phyloP scores from a whole-genome alignment of 2,797 vertebrate genomes.

The Fistularia commersonii region DNA sequence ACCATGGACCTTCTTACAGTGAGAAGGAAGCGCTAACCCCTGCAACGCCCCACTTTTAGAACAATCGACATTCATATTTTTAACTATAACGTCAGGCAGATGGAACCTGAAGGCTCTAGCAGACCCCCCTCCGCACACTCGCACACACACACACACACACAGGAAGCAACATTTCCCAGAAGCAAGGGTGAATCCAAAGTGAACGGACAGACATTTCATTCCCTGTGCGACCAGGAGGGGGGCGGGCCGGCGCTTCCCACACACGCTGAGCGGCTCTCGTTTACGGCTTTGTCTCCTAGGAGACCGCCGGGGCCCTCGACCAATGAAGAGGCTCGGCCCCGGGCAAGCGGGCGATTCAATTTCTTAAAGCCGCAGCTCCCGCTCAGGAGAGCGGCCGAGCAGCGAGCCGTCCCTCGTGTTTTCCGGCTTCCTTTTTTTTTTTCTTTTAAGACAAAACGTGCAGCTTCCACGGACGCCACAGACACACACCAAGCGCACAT shows the following conservation, averaged over 20 bases:
- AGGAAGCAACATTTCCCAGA: too few relatives aligned
- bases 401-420: constrained; percentile 29
- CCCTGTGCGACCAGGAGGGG: too few relatives aligned
- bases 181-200: too few relatives aligned
- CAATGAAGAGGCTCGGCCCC: constrained; percentile 66
- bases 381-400: constrained; percentile 11
- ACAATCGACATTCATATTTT: too few relatives aligned
- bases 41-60: too few relatives aligned
- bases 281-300: constrained; percentile 71
- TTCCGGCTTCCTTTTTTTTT: constrained; percentile 48
- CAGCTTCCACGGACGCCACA: constrained; percentile 64
- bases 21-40: too few relatives aligned
- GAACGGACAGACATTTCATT: too few relatives aligned
- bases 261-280: constrained; percentile 66
- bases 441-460: constrained; percentile 72
- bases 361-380: constrained; percentile 76
- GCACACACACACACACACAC: too few relatives aligned
- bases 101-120: too few relatives aligned
- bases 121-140: too few relatives aligned
- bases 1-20: too few relatives aligned
- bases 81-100: too few relatives aligned
- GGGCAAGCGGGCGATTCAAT: constrained; percentile 75
- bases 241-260: neutral
- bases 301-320: constrained; percentile 63
- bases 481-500: constrained; percentile 69